A percentile compares a stretch with the other conserved stretches of the same genome.
Evolutionary conservation across 2,888 invertebrate genomes (phyloP).

Genomic region (Cotesia congregata): DNA sequence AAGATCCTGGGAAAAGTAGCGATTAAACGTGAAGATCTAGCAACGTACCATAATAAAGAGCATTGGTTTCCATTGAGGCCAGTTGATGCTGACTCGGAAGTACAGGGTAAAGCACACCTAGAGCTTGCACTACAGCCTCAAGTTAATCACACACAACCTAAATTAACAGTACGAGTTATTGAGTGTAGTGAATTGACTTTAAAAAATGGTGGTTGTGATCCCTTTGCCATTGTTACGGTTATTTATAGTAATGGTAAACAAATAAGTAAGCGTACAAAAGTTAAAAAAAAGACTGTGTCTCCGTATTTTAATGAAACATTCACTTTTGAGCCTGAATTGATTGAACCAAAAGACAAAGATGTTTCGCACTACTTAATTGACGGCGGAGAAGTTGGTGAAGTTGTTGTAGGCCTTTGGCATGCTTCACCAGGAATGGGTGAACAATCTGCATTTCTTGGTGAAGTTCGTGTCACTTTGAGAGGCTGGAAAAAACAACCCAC

Average conservation of each 20-base stretch:
- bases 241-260: slow-evolving; percentile 85
- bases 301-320: slow-evolving; percentile 92
- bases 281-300: slow-evolving; percentile 90
- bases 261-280: slow-evolving; percentile 85
- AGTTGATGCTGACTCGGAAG: slow-evolving; percentile 91
- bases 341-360: slow-evolving; percentile 65
- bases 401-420: slow-evolving; percentile 89
- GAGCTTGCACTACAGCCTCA: slow-evolving; percentile 75
- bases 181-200: slow-evolving; percentile 91
- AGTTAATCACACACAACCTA: slow-evolving; percentile 68
- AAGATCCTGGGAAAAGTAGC: slow-evolving; percentile 89
- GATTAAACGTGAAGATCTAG: slow-evolving; percentile 88
- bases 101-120: slow-evolving; percentile 90
- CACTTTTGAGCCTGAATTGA: slow-evolving; percentile 76
- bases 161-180: slow-evolving; percentile 75
- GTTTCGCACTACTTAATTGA: slow-evolving; percentile 68
- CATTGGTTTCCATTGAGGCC: slow-evolving; percentile 91
- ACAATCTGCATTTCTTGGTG: slow-evolving; percentile 89
- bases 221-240: slow-evolving; percentile 86
- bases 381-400: slow-evolving; percentile 81
- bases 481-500: slow-evolving; percentile 77
- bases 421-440: slow-evolving; percentile 83
- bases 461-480: slow-evolving; percentile 84
- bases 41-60: slow-evolving; percentile 90
- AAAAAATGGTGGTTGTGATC: slow-evolving; percentile 92